Conservation (phyloP, 2,888 invertebrate species). For the Ellobium chinense region DNA sequence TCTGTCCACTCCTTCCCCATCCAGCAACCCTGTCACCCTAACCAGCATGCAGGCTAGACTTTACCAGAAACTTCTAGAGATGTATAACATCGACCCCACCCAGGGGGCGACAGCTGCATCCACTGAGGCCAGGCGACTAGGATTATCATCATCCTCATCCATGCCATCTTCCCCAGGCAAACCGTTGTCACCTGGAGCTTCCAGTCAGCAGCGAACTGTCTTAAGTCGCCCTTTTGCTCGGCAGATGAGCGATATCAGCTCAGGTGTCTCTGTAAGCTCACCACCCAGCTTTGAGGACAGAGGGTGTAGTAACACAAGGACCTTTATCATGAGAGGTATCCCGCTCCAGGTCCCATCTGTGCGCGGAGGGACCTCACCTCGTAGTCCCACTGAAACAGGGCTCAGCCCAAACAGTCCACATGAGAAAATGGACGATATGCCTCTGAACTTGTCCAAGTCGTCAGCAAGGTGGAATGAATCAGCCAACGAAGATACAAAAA, state of each 20-base stretch:
- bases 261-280: not conserved
- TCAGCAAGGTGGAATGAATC: not conserved
- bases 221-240: no score
- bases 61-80: slow-evolving; percentile 38
- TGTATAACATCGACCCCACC: slow-evolving; percentile 31
- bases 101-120: not conserved
- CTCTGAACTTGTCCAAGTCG: slow-evolving; percentile 28
- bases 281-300: not conserved
- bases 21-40: slow-evolving; percentile 20
- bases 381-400: not conserved
- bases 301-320: no score
- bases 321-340: no score
- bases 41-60: slow-evolving; percentile 36
- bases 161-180: not conserved
- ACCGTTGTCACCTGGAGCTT: not conserved
- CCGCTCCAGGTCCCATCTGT: not conserved
- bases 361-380: not conserved
- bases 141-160: not conserved
- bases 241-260: not conserved
- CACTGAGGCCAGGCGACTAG: not conserved
- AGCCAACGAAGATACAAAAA: no score
- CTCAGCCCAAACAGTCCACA: not conserved
- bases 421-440: not conserved
- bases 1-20: not conserved
- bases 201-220: no score